phyloP scores from a whole-genome alignment of 2,797 vertebrate genomes.

The Eidolon dupreanum region DNA sequence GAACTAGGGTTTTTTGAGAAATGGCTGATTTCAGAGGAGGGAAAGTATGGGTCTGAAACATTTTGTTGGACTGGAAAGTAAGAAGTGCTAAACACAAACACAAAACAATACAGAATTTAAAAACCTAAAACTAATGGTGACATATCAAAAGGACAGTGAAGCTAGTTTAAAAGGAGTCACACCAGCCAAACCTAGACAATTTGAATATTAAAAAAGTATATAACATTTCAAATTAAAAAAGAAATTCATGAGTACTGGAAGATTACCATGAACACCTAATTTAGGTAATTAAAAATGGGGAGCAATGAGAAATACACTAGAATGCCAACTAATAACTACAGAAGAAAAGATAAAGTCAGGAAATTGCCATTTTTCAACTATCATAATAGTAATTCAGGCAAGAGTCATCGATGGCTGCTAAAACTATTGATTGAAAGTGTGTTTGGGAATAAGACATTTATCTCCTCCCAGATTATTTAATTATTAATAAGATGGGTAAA shows the following conservation, averaged over 20 bases:
- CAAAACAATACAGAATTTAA: neutral
- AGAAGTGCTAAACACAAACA: neutral
- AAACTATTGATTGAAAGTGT: neutral
- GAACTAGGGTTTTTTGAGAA: neutral
- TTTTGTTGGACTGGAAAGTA: neutral
- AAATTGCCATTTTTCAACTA: neutral
- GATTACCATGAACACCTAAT: neutral
- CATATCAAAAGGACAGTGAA: neutral
- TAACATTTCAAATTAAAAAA: neutral
- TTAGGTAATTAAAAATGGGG: neutral
- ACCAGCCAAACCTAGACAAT: neutral
- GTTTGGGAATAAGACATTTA: neutral
- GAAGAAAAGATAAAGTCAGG: neutral
- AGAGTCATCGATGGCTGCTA: neutral
- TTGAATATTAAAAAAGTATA: neutral
- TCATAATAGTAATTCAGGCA: neutral
- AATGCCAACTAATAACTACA: neutral
- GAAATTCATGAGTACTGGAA: neutral
- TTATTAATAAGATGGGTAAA: neutral
- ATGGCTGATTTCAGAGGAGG: neutral
- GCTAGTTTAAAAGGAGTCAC: neutral
- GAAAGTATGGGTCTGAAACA: neutral
- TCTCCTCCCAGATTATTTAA: neutral
- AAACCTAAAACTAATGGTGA: neutral
- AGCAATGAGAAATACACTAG: neutral